These are phyloP conservation scores for Lophius americanus DNA, from an alignment of 2,797 vertebrate species.

Conservation along the genomic window DNA sequence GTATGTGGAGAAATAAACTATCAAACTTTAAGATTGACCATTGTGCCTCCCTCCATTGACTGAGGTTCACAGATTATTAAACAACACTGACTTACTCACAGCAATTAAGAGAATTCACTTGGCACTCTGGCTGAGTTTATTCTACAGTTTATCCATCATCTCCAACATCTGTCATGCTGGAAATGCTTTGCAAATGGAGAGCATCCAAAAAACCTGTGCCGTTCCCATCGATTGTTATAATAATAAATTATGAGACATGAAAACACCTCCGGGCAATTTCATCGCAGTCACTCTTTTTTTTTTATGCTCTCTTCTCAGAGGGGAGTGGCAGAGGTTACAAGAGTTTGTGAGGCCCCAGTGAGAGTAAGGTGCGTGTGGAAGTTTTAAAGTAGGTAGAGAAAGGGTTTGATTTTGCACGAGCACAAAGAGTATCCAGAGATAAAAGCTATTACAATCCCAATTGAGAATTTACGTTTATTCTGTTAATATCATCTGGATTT, in stretches of 20 bases:
- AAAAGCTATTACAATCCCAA: not conserved
- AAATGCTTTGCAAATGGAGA: conserved; percentile 59
- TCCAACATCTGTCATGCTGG: conserved; percentile 54
- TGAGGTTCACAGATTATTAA: not conserved
- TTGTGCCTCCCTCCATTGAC: not conserved
- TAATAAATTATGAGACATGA: not conserved
- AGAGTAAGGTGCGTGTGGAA: not conserved
- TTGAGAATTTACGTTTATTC: not conserved
- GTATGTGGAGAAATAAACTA: conserved; percentile 57
- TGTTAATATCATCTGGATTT: too few relatives aligned
- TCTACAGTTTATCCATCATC: conserved; percentile 23
- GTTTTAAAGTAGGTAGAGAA: not conserved
- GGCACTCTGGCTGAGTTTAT: conserved; percentile 2
- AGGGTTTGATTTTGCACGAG: not conserved
- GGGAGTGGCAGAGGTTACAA: conserved; percentile 40
- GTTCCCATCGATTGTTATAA: conserved; percentile 2
- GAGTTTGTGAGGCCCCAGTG: conserved; percentile 11
- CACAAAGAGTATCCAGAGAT: not conserved
- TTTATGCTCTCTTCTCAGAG: conserved; percentile 21
- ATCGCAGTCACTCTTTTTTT: conserved; percentile 21
- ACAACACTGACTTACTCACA: conserved; percentile 1
- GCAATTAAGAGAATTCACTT: conserved; percentile 1
- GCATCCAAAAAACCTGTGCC: conserved; percentile 36
- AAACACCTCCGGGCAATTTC: conserved; percentile 4
- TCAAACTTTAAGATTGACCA: conserved; percentile 11